Conservation (phyloP, 2,888 invertebrate species). For the Alloplasta piceator region DNA sequence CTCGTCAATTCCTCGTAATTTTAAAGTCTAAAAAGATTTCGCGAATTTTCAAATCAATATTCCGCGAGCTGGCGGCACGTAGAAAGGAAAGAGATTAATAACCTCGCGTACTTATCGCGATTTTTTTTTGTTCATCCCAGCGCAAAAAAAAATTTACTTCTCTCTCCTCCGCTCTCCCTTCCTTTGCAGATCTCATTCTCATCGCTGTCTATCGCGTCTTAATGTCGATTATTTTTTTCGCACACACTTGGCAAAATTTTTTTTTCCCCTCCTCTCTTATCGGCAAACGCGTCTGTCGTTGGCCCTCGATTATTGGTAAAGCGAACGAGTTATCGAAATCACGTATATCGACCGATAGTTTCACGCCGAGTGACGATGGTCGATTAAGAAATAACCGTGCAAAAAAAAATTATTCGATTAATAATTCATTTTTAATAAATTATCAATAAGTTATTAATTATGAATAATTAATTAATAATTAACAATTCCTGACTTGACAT, state of each 20-base stretch:
- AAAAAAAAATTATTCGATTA: too few species aligned
- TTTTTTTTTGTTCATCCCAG: conserved; percentile 38
- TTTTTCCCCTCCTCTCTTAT: neutral
- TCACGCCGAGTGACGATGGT: conserved; percentile 34
- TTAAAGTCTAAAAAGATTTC: too few species aligned
- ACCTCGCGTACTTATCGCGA: conserved; percentile 28
- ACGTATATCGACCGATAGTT: conserved; percentile 10
- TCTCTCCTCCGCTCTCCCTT: too few species aligned
- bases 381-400: neutral
- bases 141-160: neutral
- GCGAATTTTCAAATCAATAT: too few species aligned
- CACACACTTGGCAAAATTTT: neutral
- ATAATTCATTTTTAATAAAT: too few species aligned
- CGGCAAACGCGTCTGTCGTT: neutral
- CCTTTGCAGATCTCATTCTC: neutral
- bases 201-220: neutral
- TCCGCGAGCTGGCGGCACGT: too few species aligned
- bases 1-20: too few species aligned
- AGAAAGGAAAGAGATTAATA: neutral
- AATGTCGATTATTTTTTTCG: neutral
- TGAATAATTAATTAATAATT: too few species aligned
- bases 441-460: too few species aligned
- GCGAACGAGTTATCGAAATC: conserved; percentile 32
- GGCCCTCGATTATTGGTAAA: conserved; percentile 28
- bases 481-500: too few species aligned